A percentile compares a stretch with the other conserved stretches of the same genome.
phyloP scores from a whole-genome alignment of 2,113 vertebrate species.

The Alces alces region DNA sequence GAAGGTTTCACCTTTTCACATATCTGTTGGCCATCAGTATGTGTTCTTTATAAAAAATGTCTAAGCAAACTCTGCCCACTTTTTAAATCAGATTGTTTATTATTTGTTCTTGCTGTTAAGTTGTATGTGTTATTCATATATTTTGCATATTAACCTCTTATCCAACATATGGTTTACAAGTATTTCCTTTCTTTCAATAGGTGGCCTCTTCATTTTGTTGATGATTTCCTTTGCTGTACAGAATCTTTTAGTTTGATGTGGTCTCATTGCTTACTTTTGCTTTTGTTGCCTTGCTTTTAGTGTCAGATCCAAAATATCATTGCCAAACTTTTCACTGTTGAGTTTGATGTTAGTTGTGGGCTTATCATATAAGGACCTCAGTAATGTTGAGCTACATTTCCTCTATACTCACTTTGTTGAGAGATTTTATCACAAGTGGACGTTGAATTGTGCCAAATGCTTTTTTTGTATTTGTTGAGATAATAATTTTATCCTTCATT shows the following conservation, averaged over 20 bases:
- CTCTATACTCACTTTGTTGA: background rate
- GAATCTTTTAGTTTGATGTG: background rate
- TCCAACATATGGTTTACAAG: background rate
- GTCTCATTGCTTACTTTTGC: background rate
- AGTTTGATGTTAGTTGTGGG: background rate
- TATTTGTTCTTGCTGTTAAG: background rate
- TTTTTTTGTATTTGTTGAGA: background rate
- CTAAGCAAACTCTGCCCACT: background rate
- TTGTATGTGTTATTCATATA: background rate
- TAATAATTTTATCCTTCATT: background rate
- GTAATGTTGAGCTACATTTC: background rate
- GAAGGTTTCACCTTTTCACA: background rate
- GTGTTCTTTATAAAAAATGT: background rate
- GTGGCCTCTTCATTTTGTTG: background rate
- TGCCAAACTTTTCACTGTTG: background rate
- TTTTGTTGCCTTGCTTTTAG: background rate
- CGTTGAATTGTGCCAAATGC: background rate
- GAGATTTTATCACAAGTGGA: background rate
- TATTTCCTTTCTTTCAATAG: background rate
- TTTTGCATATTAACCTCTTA: background rate
- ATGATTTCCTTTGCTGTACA: background rate
- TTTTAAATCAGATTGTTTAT: background rate
- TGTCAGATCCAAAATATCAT: background rate
- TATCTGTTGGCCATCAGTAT: background rate
- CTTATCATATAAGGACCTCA: background rate